Evolutionary conservation across 2,888 invertebrate species (phyloP), one percentile per base, ranked within the genome.

Genomic region (Archips crataeganus): DNA sequence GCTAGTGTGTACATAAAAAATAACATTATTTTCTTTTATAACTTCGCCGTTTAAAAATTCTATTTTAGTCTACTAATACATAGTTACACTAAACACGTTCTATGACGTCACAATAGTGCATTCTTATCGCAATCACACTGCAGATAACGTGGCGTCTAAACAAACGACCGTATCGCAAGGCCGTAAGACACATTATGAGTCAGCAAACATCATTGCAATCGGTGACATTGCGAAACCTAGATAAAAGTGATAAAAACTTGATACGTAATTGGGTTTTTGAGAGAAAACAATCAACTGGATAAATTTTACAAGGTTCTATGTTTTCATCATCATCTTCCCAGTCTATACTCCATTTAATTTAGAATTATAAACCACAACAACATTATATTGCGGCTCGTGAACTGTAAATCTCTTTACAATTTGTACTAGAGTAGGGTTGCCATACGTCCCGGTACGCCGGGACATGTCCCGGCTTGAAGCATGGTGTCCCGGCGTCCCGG

Each of bases 81-180:
- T 45, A 11, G 45, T 3, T 11, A 45, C 11, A 9, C 47, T 32
- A 32, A 57, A 23, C 64, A 49, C 64, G 49, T 49, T 5, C 45
- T 23, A 13, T 49, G 49, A 73, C 68, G 68, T 73, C 68, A 73
- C 68, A 68, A 49, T 63, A 63, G 63, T 69, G 73, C 73, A 73
- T 34, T 63, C 45, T 67, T 69, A 69, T 69, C 63, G 42, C 62
- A 57, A 71, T 66, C 68, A n/a, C 4, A 49, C 3, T 64, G 68
- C 68, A 64, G 73, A 73, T 73, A 73, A 72, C n/a, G 49, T 45
- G n/a, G 51, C 32, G 32, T 66, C 13, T 8, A 60, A 61, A 11
- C 13, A 3, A 23, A 15, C 60, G 65, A n/a, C 51, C 11, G 15
- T 66, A 54, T 57, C n/a, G 32, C 60, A 34, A 51, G 32, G 42